Conservation (phyloP, 2,113 vertebrate species). For the Petrocephalus zakoni region DNA sequence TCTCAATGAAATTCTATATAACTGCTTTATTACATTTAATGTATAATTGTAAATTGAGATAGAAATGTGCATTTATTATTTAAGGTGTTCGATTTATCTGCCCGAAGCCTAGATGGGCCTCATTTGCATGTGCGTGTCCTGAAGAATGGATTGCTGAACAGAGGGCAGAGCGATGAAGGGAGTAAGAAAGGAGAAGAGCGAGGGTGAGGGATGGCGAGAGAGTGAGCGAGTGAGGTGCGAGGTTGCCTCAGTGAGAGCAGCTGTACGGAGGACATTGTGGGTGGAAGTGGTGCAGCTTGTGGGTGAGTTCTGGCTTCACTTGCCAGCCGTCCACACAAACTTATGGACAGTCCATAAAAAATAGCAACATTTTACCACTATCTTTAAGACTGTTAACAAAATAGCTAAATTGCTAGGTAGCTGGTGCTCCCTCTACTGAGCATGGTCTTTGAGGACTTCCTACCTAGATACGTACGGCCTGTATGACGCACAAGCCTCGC, state of each 20-base stretch:
- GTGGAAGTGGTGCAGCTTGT: slow-evolving; percentile 68
- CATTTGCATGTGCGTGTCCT: background rate
- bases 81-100: background rate
- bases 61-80: background rate
- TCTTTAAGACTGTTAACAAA: background rate
- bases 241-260: slow-evolving; percentile 69
- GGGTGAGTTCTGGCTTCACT: slow-evolving; percentile 64
- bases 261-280: slow-evolving; percentile 61
- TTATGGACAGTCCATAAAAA: slow-evolving; percentile 53
- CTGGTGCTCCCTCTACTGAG: background rate
- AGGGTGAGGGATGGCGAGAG: slow-evolving; percentile 39
- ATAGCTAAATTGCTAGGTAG: background rate
- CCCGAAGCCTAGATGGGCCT: background rate
- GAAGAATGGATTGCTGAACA: slow-evolving; percentile 20
- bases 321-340: slow-evolving; percentile 61
- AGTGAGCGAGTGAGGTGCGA: slow-evolving; percentile 58
- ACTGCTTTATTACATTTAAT: background rate
- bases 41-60: background rate
- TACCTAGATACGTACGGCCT: background rate
- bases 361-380: slow-evolving; percentile 11
- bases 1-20: background rate
- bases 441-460: background rate
- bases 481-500: background rate
- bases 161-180: slow-evolving; percentile 44
- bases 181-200: slow-evolving; percentile 37